These are phyloP conservation scores for Seison nebaliae DNA, from an alignment of 1,140 invertebrate genomes.

Conservation along the genomic window DNA sequence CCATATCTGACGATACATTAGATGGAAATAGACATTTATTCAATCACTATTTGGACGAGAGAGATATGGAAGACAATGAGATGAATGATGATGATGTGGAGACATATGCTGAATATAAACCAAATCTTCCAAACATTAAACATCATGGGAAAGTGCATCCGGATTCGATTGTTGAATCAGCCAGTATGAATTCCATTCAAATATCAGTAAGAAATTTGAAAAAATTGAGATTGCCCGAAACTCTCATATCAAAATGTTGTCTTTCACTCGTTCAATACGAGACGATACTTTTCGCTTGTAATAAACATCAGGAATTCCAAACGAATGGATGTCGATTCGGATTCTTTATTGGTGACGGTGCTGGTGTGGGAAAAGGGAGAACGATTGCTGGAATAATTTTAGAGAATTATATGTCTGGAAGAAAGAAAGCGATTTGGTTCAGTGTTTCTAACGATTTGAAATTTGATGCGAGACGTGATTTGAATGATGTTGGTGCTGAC, in stretches of 20 bases:
- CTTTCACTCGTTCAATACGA: slow-evolving; percentile 85
- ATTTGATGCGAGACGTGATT: slow-evolving; percentile 83
- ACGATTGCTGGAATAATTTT: slow-evolving; percentile 91
- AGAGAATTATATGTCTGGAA: slow-evolving; percentile 74
- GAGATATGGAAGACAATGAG: too few relatives aligned
- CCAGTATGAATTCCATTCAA: slow-evolving; percentile 75
- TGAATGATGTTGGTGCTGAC: slow-evolving; percentile 68
- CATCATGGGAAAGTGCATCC: slow-evolving; percentile 76
- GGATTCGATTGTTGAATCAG: slow-evolving; percentile 95
- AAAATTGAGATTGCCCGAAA: slow-evolving; percentile 51
- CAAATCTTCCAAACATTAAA: too few relatives aligned
- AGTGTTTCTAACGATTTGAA: slow-evolving; percentile 93
- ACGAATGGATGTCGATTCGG: slow-evolving; percentile 67
- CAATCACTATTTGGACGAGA: too few relatives aligned
- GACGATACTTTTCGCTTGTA: slow-evolving; percentile 72
- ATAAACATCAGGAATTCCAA: slow-evolving; percentile 70
- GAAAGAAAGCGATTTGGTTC: slow-evolving; percentile 81
- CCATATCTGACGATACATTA: too few relatives aligned
- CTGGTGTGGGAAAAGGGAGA: slow-evolving; percentile 91
- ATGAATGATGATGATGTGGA: slow-evolving; percentile 48
- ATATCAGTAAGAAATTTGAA: slow-evolving; percentile 77
- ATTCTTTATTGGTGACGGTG: slow-evolving; percentile 88
- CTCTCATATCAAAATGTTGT: slow-evolving; percentile 50
- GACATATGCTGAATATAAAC: slow-evolving; percentile 91
- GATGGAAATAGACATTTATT: too few relatives aligned